A percentile compares a stretch with the other conserved stretches of the same genome.
These are phyloP conservation scores for Chirona hameri DNA, from an alignment of 2,888 invertebrate genomes.

Conservation along the genomic window DNA sequence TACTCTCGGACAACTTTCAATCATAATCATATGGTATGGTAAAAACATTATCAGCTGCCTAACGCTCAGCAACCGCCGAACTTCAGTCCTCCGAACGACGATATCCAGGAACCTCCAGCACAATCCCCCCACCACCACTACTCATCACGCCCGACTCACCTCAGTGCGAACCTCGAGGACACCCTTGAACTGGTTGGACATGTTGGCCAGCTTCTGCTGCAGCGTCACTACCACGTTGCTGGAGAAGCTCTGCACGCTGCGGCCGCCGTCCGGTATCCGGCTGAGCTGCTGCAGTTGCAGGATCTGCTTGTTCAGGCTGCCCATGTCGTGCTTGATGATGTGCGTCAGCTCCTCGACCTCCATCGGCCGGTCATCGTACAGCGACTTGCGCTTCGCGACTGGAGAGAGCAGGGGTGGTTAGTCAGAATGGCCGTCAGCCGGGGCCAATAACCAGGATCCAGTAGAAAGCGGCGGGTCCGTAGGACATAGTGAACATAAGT, in stretches of 20 bases:
- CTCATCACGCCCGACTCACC: constrained; percentile 47
- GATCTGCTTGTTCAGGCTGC: constrained; percentile 92
- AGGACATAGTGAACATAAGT: no score
- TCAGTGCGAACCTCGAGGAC: constrained; percentile 96
- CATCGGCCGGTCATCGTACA: constrained; percentile 92
- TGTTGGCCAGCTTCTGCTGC: constrained; percentile 89
- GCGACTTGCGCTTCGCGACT: constrained; percentile 95
- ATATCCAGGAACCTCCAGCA: no score
- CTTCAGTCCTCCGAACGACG: no score
- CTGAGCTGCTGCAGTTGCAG: constrained; percentile 60
- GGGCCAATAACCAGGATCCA: no score
- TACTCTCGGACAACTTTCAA: not conserved
- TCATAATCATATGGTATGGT: not conserved
- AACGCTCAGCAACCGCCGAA: not conserved
- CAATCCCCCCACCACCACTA: not conserved
- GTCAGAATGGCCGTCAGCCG: no score
- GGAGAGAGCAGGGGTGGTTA: constrained; percentile 35
- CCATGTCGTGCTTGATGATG: constrained; percentile 94
- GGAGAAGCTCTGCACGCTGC: constrained; percentile 84
- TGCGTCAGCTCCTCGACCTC: constrained; percentile 97
- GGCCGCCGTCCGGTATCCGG: constrained; percentile 49
- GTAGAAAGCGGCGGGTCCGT: no score
- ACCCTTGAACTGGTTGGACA: constrained; percentile 97
- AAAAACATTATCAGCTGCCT: not conserved
- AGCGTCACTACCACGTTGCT: constrained; percentile 87